Base-by-base conservation (phyloP, 1,140 invertebrate species). In the Dermatophagoides farinae region DNA sequence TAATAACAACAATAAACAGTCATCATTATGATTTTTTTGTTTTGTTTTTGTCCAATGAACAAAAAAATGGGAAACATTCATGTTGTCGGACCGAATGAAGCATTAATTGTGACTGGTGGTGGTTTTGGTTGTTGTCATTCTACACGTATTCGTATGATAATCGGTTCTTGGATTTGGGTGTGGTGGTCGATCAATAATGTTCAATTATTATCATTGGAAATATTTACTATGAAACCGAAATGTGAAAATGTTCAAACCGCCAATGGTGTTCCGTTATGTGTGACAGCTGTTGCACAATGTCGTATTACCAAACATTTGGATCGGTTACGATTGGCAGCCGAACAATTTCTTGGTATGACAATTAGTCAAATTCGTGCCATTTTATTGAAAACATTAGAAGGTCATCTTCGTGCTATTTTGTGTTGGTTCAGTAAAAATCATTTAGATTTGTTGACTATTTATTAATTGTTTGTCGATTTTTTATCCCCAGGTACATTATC, bases 121-220 rank as follows among this genome's bases (percentile, higher is more conserved):
- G 68, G 37, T 23, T 89, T 89, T 91, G 74, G 73, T 74, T 69
- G 37, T 23, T 59, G 43, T 50, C 22, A 62, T 10, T 50, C 64
- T n/a, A 39, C 62, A 18, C 38, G 6, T 6, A 65, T 64, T 57
- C 25, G 12, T 25, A 60, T 88, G 8, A 87, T 95, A 62, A 89
- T 96, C 10, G 92, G 92, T 37, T 88, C 90, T n/a, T 97, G 90
- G 85, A 87, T 88, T 0, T 97, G 89, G 84, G 88, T 90, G 0
- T 96, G 91, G 90, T 96, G 91, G 85, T 77, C 89, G 61, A 88
- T 96, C 37, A 96, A 90, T 39, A 90, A 97, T 72, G 88, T 95
- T 0, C 91, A 96, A 59, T 22, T 20, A 23, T 47, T 77, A 22
- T 71, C 70, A 39, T 64, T 75, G 54, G 71, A 81, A 73, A 88